Percentiles rank a stretch among this genome's conserved stretches.
These are phyloP conservation scores for Prorops nasuta DNA, from an alignment of 1,140 invertebrate genomes.

Conservation along the genomic window DNA sequence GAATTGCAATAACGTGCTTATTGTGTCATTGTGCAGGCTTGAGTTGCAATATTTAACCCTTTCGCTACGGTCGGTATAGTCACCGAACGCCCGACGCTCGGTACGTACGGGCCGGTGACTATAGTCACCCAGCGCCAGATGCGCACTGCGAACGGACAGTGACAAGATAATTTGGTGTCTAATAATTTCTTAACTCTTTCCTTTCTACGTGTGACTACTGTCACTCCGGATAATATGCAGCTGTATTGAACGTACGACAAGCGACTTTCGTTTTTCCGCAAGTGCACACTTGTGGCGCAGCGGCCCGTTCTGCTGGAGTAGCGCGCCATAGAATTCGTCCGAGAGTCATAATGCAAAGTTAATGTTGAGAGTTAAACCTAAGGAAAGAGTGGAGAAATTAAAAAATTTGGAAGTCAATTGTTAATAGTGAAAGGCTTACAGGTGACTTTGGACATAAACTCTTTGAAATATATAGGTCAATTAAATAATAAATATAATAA, in stretches of 20 bases:
- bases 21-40: too few species aligned
- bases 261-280: too few species aligned
- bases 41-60: conserved; percentile 2
- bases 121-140: not conserved
- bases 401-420: too few species aligned
- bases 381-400: too few species aligned
- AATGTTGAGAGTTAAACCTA: too few species aligned
- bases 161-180: too few species aligned
- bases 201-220: not conserved
- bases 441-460: too few species aligned
- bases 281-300: not conserved
- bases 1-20: too few species aligned
- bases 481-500: too few species aligned
- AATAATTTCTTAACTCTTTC: not conserved
- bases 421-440: too few species aligned
- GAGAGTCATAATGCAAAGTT: too few species aligned
- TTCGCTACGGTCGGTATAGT: not conserved
- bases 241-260: not conserved
- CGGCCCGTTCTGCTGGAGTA: not conserved
- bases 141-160: not conserved
- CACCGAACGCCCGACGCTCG: not conserved
- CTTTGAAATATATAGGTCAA: too few species aligned
- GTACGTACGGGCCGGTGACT: not conserved
- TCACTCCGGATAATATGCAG: not conserved
- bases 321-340: not conserved